Base-by-base conservation (phyloP, 1,140 invertebrate genomes). In the Formica selysi region DNA sequence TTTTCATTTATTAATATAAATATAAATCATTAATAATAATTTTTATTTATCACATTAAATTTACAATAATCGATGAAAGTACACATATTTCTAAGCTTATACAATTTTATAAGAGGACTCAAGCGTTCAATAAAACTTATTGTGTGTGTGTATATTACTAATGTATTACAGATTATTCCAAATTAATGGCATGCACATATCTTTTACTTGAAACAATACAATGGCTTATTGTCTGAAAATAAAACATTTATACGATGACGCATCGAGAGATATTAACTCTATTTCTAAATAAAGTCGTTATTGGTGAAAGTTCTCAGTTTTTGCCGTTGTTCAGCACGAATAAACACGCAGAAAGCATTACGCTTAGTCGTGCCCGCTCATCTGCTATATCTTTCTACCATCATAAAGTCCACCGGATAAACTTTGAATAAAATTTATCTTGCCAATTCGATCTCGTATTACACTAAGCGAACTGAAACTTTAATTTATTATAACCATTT, bases 301-400 rank as follows among this genome's bases (percentile, higher is more conserved):
- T 36, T 64, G 38, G 16, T 22, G 65, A 54, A 62, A 68, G 65
- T 71, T n/a, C 32, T 61, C 48, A 68, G 64, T 86, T 89, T 88
- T 86, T 83, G 26, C 54, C 41, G 11, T 54, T 57, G 62, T 80
- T 84, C 22, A 32, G 3, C 41, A 29, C 7, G 54, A 57, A 41
- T 67, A 90, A 90, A 89, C 67, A 89, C 86, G 67, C 68, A 59
- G 73, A 84, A 89, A 54, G 54, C 44, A 89, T 89, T 83, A 88
- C 59, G 71, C 19, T 44, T 62, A 76, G 86, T 73, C 86, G 26
- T 29, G 85, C 88, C 74, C 87, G 78, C 84, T 78, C 88, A 89
- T 90, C 87, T 89, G 84, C 73, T 78, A 57, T 85, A 61, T 79
- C 87, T 89, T 79, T 79, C 65, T 57, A 68, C 36, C 44, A 26